Conservation (phyloP, 2,113 vertebrate species). For the Larimichthys crocea region DNA sequence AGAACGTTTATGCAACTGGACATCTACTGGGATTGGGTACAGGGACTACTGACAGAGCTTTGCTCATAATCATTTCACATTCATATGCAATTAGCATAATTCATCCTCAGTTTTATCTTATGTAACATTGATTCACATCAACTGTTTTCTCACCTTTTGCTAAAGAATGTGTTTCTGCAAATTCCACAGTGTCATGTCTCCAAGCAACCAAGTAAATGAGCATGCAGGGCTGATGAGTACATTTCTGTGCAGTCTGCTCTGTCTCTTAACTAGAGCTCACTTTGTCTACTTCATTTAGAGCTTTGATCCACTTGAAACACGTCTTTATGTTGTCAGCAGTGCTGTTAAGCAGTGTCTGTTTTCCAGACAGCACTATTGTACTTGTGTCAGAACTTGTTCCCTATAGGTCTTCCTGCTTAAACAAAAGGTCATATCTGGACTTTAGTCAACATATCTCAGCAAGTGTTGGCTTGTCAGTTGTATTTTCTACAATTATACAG, state of each 20-base stretch:
- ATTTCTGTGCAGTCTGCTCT: neutral
- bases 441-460: slow-evolving; percentile 32
- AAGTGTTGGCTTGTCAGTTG: slow-evolving; percentile 43
- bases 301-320: slow-evolving; percentile 35
- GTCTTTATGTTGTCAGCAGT: slow-evolving; percentile 27
- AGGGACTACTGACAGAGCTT: neutral
- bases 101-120: neutral
- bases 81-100: neutral
- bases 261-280: neutral
- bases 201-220: slow-evolving; percentile 9
- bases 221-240: neutral
- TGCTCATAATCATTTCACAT: neutral
- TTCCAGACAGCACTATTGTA: slow-evolving; percentile 37
- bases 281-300: slow-evolving; percentile 45
- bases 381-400: slow-evolving; percentile 36
- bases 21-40: neutral
- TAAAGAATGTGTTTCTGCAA: neutral
- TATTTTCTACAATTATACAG: slow-evolving; percentile 20
- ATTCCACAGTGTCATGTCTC: neutral
- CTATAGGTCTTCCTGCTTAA: slow-evolving; percentile 41
- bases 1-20: neutral
- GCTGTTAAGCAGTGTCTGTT: slow-evolving; percentile 23
- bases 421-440: slow-evolving; percentile 61
- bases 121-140: neutral
- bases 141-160: neutral